Conservation (phyloP, 2,888 invertebrate species). For the Dioctria rufipes region DNA sequence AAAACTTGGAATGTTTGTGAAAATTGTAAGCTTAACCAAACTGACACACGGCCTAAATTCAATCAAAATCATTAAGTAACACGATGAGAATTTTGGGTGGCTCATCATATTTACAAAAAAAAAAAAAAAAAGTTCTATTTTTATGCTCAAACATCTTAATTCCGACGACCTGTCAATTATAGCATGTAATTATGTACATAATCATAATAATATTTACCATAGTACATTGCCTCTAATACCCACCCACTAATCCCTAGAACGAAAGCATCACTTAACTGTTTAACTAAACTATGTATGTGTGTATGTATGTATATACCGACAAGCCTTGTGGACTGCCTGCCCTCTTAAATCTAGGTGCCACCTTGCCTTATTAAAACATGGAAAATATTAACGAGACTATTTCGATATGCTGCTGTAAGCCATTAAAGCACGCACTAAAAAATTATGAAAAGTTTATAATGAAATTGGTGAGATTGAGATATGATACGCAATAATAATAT, state of each 20-base stretch:
- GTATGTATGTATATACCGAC: no score
- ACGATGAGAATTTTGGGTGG: no score
- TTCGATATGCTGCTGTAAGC: constrained; percentile 14
- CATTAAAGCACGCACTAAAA: constrained; percentile 4
- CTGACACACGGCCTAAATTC: no score
- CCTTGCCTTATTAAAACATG: background rate
- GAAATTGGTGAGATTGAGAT: constrained; percentile 37
- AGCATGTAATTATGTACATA: constrained; percentile 4
- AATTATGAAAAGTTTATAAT: constrained; percentile 32
- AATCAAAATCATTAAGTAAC: no score
- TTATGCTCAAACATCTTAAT: background rate
- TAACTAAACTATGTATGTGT: no score
- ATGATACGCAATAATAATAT: constrained; percentile 23
- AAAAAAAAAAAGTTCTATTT: no score
- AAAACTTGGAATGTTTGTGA: no score
- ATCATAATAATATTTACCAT: constrained; percentile 12
- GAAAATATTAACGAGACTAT: background rate
- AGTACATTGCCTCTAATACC: constrained; percentile 14
- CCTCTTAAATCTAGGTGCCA: no score
- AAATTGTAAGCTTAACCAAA: no score
- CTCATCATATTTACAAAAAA: no score
- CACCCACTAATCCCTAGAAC: constrained; percentile 30
- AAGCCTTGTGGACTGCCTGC: no score
- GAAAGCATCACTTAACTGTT: constrained; percentile 3
- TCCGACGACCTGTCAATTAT: background rate